Percentiles rank a stretch among this genome's conserved stretches.
Conservation (phyloP, 2,113 vertebrate species). For the Apteryx owenii region DNA sequence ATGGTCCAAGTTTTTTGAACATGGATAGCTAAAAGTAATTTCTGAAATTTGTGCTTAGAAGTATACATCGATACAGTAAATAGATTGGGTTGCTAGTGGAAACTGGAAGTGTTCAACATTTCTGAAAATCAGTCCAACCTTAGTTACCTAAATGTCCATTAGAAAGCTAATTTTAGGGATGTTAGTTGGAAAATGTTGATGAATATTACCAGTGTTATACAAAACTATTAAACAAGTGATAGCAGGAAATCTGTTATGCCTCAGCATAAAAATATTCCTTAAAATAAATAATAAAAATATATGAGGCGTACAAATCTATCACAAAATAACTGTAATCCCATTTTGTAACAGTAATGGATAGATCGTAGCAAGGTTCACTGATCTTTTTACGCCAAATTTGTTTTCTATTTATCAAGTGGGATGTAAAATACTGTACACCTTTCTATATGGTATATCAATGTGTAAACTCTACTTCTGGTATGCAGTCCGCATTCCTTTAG, state of each 20-base stretch:
- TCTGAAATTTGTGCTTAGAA: background rate
- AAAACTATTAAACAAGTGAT: constrained; percentile 61
- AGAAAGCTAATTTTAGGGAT: constrained; percentile 45
- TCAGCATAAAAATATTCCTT: constrained; percentile 47
- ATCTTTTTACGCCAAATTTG: constrained; percentile 13
- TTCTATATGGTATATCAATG: background rate
- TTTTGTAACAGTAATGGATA: constrained; percentile 34
- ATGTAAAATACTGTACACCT: background rate
- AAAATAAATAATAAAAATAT: constrained; percentile 65
- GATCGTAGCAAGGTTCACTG: constrained; percentile 7
- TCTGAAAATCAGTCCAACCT: constrained; percentile 6
- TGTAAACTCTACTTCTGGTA: background rate
- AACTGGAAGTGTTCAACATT: background rate
- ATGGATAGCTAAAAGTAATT: background rate
- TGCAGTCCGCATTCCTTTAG: background rate
- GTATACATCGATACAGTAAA: background rate
- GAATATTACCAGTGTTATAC: constrained; percentile 37
- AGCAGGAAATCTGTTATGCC: constrained; percentile 45
- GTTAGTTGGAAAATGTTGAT: background rate
- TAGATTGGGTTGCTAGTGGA: background rate
- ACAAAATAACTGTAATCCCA: background rate
- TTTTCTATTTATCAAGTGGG: constrained; percentile 11
- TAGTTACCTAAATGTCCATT: background rate
- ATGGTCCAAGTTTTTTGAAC: background rate
- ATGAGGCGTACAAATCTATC: constrained; percentile 15